Percentiles rank a stretch among this genome's conserved stretches.
These are phyloP conservation scores for Tichodroma muraria DNA, from an alignment of 2,113 vertebrate species.

Conservation along the genomic window DNA sequence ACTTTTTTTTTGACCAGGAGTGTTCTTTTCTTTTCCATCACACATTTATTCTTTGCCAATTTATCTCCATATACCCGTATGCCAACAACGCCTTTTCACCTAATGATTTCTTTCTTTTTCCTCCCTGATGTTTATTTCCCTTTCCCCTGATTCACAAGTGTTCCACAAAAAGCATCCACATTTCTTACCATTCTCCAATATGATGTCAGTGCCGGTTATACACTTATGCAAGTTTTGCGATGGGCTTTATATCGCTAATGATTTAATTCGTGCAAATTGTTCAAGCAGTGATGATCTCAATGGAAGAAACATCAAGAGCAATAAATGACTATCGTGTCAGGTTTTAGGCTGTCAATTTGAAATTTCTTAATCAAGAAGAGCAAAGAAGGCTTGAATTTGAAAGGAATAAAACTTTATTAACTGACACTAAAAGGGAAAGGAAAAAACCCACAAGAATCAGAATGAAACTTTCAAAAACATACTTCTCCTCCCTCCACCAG, in stretches of 20 bases:
- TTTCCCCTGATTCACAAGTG: accelerated
- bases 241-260: not conserved
- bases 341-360: too few species aligned
- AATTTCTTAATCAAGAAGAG: too few species aligned
- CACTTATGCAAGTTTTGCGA: not conserved
- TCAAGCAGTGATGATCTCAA: not conserved
- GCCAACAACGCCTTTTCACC: not conserved
- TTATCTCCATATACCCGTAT: not conserved
- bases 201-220: not conserved
- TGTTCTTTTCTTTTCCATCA: not conserved
- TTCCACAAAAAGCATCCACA: not conserved
- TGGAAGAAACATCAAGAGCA: not conserved
- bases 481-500: too few species aligned
- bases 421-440: too few species aligned
- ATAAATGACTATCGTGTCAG: too few species aligned
- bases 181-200: not conserved
- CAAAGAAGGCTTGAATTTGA: too few species aligned
- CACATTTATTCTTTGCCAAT: not conserved
- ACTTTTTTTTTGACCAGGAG: not conserved
- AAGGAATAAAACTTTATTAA: too few species aligned
- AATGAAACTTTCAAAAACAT: too few species aligned
- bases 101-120: not conserved
- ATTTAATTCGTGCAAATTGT: not conserved
- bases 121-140: not conserved
- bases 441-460: too few species aligned